Percentiles rank a stretch among this genome's conserved stretches.
phyloP scores from a whole-genome alignment of 2,797 vertebrate genomes.

The Neosilurus mollespiculum region DNA sequence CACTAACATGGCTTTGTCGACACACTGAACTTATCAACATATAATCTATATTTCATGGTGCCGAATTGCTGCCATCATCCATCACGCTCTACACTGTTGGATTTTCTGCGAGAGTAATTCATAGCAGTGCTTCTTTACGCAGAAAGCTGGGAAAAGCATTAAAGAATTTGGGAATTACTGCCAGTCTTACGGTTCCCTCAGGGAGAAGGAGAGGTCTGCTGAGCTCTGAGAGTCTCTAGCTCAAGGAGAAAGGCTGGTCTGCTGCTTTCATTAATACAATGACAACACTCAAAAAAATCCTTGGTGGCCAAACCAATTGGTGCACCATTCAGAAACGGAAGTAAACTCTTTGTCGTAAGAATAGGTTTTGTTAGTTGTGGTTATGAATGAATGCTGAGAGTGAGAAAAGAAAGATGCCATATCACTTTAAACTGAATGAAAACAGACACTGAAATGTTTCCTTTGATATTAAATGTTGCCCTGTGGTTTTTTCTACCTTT shows the following conservation, averaged over 20 bases:
- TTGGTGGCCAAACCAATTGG: conserved; percentile 53
- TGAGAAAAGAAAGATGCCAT: conserved; percentile 51
- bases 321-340: conserved; percentile 61
- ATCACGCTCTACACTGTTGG: conserved; percentile 58
- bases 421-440: conserved; percentile 42
- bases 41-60: conserved; percentile 38
- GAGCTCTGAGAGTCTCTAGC: conserved; percentile 60
- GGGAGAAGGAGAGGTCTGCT: conserved; percentile 68
- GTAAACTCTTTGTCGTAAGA: conserved; percentile 59
- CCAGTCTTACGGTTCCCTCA: conserved; percentile 68
- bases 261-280: conserved; percentile 73
- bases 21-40: conserved; percentile 31
- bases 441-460: conserved; percentile 37
- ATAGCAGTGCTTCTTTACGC: conserved; percentile 57
- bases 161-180: conserved; percentile 66
- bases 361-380: conserved; percentile 42
- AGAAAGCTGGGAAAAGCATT: conserved; percentile 73
- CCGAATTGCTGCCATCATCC: conserved; percentile 40
- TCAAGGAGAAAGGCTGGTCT: conserved; percentile 62
- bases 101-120: conserved; percentile 61
- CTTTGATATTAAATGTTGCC: conserved; percentile 42
- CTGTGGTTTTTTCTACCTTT: conserved; percentile 38
- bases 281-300: conserved; percentile 60
- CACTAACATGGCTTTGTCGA: conserved; percentile 22
- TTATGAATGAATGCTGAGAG: conserved; percentile 43